These are phyloP conservation scores for Dolomedes plantarius DNA, from an alignment of 2,888 invertebrate genomes.

Conservation along the genomic window DNA sequence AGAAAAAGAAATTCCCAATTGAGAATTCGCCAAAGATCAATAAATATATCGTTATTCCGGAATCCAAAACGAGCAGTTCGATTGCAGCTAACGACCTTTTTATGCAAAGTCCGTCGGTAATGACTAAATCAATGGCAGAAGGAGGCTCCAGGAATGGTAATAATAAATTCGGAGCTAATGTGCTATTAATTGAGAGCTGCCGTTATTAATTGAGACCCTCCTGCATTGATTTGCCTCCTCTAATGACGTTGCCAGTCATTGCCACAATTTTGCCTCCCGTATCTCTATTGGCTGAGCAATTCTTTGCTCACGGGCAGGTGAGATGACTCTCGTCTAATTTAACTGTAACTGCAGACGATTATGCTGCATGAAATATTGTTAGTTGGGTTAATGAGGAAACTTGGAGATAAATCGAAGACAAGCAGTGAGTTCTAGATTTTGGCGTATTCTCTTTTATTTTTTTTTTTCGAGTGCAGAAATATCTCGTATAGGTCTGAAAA, in stretches of 20 bases:
- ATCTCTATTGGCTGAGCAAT: not conserved
- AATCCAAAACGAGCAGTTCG: not conserved
- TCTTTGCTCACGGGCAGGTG: not conserved
- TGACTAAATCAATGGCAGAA: conserved; percentile 2
- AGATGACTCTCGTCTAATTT: not conserved
- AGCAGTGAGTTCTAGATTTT: too few relatives aligned
- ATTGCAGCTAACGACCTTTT: not conserved
- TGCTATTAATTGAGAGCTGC: not conserved
- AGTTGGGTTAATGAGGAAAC: too few relatives aligned
- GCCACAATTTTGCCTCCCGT: not conserved
- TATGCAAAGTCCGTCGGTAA: not conserved
- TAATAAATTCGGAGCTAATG: conserved; percentile 12
- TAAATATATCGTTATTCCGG: not conserved
- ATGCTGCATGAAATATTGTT: too few relatives aligned
- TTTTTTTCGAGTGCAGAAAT: too few relatives aligned
- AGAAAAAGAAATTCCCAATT: not conserved
- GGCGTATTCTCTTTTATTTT: too few relatives aligned
- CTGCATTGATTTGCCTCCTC: not conserved
- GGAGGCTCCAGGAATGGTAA: not conserved
- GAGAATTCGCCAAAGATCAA: not conserved
- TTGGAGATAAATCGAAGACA: too few relatives aligned
- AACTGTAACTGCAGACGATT: not conserved
- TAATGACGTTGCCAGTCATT: not conserved
- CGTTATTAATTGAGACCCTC: not conserved
- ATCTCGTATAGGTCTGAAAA: too few relatives aligned